Evolutionary conservation across 2,888 invertebrate genomes (phyloP), one percentile per base, ranked within the genome.

Genomic region (Plusia festucae): DNA sequence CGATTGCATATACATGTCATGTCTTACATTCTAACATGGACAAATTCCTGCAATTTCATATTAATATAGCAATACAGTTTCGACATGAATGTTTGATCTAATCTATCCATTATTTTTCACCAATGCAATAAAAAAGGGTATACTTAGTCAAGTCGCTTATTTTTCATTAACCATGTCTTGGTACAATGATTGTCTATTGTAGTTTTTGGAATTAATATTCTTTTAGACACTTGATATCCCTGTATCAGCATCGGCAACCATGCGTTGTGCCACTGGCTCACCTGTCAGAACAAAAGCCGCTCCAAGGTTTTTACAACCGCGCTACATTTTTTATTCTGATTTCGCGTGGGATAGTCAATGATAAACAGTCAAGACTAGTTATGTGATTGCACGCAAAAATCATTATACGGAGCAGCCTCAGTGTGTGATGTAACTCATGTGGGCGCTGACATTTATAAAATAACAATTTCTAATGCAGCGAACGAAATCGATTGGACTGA

Each of bases 271-370:
- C 66, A 60, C 69, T 52, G 32, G 73, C 68, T 81, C 74, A 82
- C 72, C 78, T 84, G 82, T 70, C 54, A 64, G 67, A 64, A 61
- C 70, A 82, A 81, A 82, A 83, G 73, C 76, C 70, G 54, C 63
- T 68, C 65, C 85, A 87, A 88, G 85, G 85, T 83, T 82, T 60
- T 49, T 58, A 22, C 75, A 81, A 82, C 86, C 82, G 85, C 73
- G 66, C 62, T 61, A 51, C 82, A 82, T 83, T 81, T 82, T 81
- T 85, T 85, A 84, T 85, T 82, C 85, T 76, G 77, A 76, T 79
- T 82, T 76, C 65, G 70, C 74, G 86, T 87, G 76, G 85, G 85
- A 81, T 76, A 72, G 52, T 68, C 61, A 76, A 77, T 85, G 78
- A 82, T 83, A 72, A 79, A 70, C 80, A 58, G 61, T 60, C 68